Conservation (phyloP, 2,888 invertebrate species). For the Thymelicus lineola region DNA sequence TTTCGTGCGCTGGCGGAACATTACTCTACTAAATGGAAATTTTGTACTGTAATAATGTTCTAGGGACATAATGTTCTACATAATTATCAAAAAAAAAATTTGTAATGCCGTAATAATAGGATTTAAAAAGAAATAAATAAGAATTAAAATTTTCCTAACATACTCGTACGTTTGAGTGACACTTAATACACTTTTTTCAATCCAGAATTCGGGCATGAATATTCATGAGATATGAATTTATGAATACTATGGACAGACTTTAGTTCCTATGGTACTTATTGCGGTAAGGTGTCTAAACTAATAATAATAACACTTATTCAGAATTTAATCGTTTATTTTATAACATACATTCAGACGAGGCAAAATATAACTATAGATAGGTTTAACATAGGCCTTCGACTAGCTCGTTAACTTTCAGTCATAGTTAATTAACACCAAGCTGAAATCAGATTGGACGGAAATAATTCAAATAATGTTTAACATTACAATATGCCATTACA, state of each 20-base stretch:
- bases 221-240: too few species aligned
- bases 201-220: too few species aligned
- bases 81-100: too few species aligned
- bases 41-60: conserved; percentile 62
- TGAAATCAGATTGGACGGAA: conserved; percentile 17
- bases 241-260: too few species aligned
- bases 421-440: neutral
- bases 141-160: too few species aligned
- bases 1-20: conserved; percentile 73
- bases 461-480: neutral
- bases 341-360: conserved; percentile 27
- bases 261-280: too few species aligned
- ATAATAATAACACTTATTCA: conserved; percentile 7
- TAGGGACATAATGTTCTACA: too few species aligned
- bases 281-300: neutral
- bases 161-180: too few species aligned
- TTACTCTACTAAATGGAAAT: conserved; percentile 72
- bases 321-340: conserved; percentile 26
- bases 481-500: neutral
- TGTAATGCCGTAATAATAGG: too few species aligned
- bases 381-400: conserved; percentile 5
- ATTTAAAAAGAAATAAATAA: too few species aligned
- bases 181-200: too few species aligned
- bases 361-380: conserved; percentile 11
- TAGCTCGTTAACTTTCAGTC: conserved; percentile 19